phyloP scores from a whole-genome alignment of 37 sponge, comb jelly and placozoan genomes.

The Cliona cf. orientalis region DNA sequence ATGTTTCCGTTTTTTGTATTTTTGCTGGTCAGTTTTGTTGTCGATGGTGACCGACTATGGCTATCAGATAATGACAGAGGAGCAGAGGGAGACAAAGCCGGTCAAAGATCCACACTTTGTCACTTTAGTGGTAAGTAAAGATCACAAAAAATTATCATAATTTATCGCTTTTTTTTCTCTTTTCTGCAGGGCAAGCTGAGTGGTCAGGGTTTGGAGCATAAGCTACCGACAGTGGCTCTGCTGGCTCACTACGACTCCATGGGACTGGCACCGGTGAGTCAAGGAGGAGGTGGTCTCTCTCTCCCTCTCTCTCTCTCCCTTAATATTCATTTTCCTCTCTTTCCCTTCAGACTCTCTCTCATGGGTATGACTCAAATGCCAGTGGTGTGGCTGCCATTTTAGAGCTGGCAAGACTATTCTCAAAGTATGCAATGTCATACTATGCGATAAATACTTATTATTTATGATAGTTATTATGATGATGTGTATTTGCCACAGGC shows the following conservation, averaged over 20 bases:
- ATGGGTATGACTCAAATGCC: conserved; percentile 82
- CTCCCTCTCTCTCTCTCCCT: neutral
- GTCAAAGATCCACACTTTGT: conserved; percentile 39
- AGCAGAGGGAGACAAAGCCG: conserved; percentile 56
- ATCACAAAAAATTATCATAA: neutral
- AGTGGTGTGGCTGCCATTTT: conserved; percentile 89
- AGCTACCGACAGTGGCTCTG: conserved; percentile 84
- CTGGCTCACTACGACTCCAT: conserved; percentile 91
- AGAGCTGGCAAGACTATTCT: conserved; percentile 87
- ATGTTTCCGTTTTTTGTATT: neutral
- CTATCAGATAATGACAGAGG: conserved; percentile 64
- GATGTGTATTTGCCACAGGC: too few species aligned
- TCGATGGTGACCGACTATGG: conserved; percentile 59
- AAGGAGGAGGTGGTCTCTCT: neutral
- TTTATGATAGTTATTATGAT: neutral
- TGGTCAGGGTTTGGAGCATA: conserved; percentile 64
- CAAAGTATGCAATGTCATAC: conserved; percentile 64
- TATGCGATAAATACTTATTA: too few species aligned
- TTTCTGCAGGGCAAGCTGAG: conserved; percentile 84
- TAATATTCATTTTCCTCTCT: too few species aligned
- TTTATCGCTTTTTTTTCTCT: neutral
- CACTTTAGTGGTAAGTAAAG: conserved; percentile 41
- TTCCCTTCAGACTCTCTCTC: conserved; percentile 54
- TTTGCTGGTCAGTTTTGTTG: conserved; percentile 50
- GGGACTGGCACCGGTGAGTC: conserved; percentile 85